phyloP scores from a whole-genome alignment of 2,888 invertebrate genomes.

The Stictocephala bisonia region DNA sequence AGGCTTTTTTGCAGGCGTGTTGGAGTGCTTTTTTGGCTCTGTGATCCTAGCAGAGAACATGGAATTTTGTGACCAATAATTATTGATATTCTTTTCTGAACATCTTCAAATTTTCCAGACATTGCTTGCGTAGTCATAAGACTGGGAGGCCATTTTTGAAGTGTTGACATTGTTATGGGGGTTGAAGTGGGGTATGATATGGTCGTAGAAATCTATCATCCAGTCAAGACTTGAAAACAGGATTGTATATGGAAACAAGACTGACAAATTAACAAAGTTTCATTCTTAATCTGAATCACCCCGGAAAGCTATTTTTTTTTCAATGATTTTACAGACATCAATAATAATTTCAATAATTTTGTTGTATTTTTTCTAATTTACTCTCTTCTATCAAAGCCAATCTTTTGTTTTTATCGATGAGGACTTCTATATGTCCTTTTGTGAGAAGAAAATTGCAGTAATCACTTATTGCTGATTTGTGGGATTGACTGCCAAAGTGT shows the following conservation, averaged over 20 bases:
- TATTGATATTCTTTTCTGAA: constrained; percentile 36
- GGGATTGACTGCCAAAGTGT: constrained; percentile 3
- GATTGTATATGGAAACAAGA: constrained; percentile 10
- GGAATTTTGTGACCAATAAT: constrained; percentile 33
- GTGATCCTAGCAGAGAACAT: constrained; percentile 44
- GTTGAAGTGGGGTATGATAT: background rate
- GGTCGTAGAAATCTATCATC: constrained; percentile 6
- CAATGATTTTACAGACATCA: too few relatives aligned
- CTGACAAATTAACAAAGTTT: constrained; percentile 1
- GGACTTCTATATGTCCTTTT: background rate
- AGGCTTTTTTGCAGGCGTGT: constrained; percentile 36
- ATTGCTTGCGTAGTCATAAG: constrained; percentile 44
- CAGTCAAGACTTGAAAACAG: background rate
- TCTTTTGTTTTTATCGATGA: constrained; percentile 2
- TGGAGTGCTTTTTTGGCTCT: constrained; percentile 41
- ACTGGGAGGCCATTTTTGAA: constrained; percentile 42
- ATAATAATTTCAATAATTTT: too few relatives aligned
- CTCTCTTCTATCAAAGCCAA: too few relatives aligned
- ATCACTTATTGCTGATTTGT: background rate
- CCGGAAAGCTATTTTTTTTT: constrained; percentile 1
- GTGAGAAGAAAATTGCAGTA: background rate
- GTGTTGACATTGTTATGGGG: background rate
- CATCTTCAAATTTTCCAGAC: constrained; percentile 43
- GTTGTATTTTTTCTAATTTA: too few relatives aligned
- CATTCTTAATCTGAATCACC: background rate